phyloP scores from a whole-genome alignment of 2,888 invertebrate species.

The Andrena hattorfiana region DNA sequence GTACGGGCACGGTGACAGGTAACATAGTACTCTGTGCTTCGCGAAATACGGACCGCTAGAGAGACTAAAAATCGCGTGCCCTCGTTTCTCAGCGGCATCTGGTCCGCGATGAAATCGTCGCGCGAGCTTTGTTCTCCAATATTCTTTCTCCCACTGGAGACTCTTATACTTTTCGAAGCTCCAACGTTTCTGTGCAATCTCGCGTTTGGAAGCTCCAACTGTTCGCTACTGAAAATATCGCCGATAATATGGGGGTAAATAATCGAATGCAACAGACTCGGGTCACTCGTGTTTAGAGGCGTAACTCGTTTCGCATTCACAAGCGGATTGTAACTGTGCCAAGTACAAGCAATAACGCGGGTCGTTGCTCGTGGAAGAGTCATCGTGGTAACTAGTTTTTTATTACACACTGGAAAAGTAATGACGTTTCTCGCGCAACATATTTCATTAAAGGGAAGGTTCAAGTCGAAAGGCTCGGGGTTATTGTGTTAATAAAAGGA shows the following conservation, averaged over 20 bases:
- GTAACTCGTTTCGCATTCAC: slow-evolving; percentile 21
- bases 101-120: slow-evolving; percentile 2
- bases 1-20: not conserved
- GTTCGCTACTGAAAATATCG: not conserved
- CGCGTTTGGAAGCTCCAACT: not conserved
- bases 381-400: not conserved
- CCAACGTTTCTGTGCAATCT: not conserved
- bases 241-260: not conserved
- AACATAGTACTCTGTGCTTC: not conserved
- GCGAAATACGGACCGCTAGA: not conserved
- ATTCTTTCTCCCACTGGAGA: not conserved
- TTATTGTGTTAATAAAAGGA: no score
- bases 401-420: no score
- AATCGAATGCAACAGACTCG: slow-evolving; percentile 30
- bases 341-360: slow-evolving; percentile 33
- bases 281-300: not conserved
- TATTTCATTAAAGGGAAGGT: no score
- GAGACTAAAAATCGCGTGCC: slow-evolving; percentile 7
- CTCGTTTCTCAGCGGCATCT: slow-evolving; percentile 25
- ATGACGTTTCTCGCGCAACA: not conserved
- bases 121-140: slow-evolving; percentile 7
- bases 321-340: slow-evolving; percentile 32
- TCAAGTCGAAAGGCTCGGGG: no score
- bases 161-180: not conserved
- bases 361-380: slow-evolving; percentile 51